A percentile compares a stretch with the other conserved stretches of the same genome.
Conservation (phyloP, 2,888 invertebrate species). For the Campaea margaritaria region DNA sequence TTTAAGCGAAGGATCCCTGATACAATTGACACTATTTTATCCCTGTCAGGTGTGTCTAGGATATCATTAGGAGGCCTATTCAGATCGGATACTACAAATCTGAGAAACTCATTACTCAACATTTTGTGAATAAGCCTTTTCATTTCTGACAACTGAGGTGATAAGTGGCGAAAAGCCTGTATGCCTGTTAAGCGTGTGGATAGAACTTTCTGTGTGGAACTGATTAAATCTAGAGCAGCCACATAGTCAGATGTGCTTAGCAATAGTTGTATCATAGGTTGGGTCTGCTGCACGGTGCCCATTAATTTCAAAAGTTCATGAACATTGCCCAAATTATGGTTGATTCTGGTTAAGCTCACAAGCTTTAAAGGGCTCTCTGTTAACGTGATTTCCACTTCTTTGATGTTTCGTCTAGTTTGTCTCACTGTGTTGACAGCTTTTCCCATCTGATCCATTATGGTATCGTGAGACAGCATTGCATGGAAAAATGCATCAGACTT, state of each 20-base stretch:
- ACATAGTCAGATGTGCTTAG: slow-evolving; percentile 98
- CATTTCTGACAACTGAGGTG: slow-evolving; percentile 98
- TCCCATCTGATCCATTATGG: slow-evolving; percentile 97
- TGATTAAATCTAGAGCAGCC: slow-evolving; percentile 97
- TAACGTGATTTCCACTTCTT: slow-evolving; percentile 90
- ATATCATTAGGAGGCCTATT: slow-evolving; percentile 89
- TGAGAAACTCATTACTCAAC: slow-evolving; percentile 97
- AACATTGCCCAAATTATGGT: slow-evolving; percentile 87
- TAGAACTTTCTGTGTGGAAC: slow-evolving; percentile 97
- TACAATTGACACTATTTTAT: slow-evolving; percentile 94
- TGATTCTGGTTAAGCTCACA: slow-evolving; percentile 88
- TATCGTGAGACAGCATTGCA: slow-evolving; percentile 99
- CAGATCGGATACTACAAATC: slow-evolving; percentile 95
- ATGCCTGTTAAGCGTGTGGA: slow-evolving; percentile 95
- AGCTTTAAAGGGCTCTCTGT: slow-evolving; percentile 93
- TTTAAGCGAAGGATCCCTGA: slow-evolving; percentile 95
- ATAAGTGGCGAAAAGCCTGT: slow-evolving; percentile 97
- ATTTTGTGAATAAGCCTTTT: slow-evolving; percentile 98
- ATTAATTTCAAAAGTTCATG: slow-evolving; percentile 94
- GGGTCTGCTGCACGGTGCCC: slow-evolving; percentile 98
- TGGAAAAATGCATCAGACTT: slow-evolving; percentile 99
- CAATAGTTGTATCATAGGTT: slow-evolving; percentile 97
- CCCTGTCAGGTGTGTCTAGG: slow-evolving; percentile 90
- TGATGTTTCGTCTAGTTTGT: slow-evolving; percentile 90
- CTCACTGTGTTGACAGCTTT: slow-evolving; percentile 92